Evolutionary conservation across 1,140 invertebrate genomes (phyloP).

Genomic region (Caenorhabditis latens): DNA sequence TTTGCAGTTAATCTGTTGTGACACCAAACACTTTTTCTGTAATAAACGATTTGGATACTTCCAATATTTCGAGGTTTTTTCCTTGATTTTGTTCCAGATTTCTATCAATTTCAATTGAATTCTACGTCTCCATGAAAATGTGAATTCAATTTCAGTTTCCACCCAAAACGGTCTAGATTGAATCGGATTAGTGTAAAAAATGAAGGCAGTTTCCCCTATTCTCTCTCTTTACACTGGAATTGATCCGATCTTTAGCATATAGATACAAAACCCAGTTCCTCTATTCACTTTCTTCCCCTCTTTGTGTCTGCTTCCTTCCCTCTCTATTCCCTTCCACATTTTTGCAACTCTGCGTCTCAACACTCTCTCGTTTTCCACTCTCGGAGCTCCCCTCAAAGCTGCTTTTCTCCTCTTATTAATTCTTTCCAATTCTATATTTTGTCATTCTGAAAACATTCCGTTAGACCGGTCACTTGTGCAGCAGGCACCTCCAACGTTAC

Average conservation of each 20-base stretch:
- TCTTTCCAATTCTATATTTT: background rate
- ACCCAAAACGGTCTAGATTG: slow-evolving; percentile 12
- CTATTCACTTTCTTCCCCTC: background rate
- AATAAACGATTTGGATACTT: background rate
- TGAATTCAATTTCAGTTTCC: background rate
- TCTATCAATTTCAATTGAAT: background rate
- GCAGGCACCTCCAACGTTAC: background rate
- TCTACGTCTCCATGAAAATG: too few relatives aligned
- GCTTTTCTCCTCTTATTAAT: background rate
- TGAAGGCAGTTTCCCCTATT: background rate
- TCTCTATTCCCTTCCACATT: background rate
- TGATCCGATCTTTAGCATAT: background rate
- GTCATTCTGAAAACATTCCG: background rate
- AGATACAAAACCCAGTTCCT: background rate
- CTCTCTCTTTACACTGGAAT: background rate
- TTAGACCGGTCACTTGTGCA: background rate
- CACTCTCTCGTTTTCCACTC: background rate
- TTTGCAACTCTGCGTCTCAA: background rate
- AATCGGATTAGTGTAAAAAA: slow-evolving; percentile 20
- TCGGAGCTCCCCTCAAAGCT: background rate
- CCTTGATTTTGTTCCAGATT: too few relatives aligned
- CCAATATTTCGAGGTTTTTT: background rate
- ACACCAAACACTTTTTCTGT: background rate
- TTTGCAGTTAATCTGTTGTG: too few relatives aligned
- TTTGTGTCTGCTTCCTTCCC: background rate